Evolutionary conservation across 1,140 invertebrate genomes (phyloP), one percentile per base, ranked within the genome.

Genomic region (Cyphomyrmex costatus): DNA sequence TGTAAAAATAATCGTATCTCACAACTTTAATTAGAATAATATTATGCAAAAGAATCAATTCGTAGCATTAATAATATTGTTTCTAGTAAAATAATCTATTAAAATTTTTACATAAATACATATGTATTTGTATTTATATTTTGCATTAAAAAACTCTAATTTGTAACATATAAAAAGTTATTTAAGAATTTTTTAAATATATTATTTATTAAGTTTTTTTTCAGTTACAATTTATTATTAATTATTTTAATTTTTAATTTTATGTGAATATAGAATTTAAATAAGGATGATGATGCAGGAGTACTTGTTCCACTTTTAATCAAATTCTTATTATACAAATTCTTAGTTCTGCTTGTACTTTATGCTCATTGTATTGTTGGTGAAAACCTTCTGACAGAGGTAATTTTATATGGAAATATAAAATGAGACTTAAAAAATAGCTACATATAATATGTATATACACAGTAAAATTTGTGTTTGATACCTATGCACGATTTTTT

Each of bases 381-480:
- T 10, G 91, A 94, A 73, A 90, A 71, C 82, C 88, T 94, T 33
- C 60, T 93, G 68, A 92, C 92, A 3, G 93, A 94, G 91, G 93
- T 94, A 86, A 86, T 3, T 3, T 61, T 49, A 21, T n/a, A 46
- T 19, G 30, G 16, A 76, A 1, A 33, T 10, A 42, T 42, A 51
- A 33, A 4, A 46, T 30, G 16, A 16, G 30, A 74, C 36, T 56
- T 53, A 12, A 46, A n/a, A 63, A 65, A 36, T 8, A 63, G 2
- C 6, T 63, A 33, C 30, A 65, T 65, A n/a, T n/a, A 66, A 14
- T 24, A 33, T 36, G 19, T 21, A 65, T n/a, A 65, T 30, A 42
- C 1, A 12, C 24, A 68, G 1, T 68, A 0, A 66, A 66, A 68
- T 46, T 21, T 42, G 4, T 36, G 10, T 36, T 36, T 12, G 10